Percentiles rank a stretch among this genome's conserved stretches.
Conservation (phyloP, 2,888 invertebrate species). For the Dugesia japonica region DNA sequence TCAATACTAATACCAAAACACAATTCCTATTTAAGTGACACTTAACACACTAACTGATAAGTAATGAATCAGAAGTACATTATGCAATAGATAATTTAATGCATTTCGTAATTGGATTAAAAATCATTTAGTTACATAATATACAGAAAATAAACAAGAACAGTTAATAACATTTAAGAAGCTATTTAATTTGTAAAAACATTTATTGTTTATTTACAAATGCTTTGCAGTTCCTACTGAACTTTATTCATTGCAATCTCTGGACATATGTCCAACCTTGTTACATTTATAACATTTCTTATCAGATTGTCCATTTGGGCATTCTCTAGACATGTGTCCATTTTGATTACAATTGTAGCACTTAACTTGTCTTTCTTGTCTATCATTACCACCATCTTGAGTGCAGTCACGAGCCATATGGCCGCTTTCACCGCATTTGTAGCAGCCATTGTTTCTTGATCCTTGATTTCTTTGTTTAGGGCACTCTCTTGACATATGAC, state of each 20-base stretch:
- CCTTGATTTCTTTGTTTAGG: background rate
- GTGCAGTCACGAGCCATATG: background rate
- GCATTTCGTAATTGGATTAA: too few relatives aligned
- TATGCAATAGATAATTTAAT: too few relatives aligned
- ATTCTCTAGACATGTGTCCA: conserved; percentile 82
- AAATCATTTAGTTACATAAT: too few relatives aligned
- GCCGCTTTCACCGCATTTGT: background rate
- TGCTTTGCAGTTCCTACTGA: too few relatives aligned
- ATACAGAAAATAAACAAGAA: too few relatives aligned
- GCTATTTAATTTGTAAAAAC: too few relatives aligned
- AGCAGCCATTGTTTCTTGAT: background rate
- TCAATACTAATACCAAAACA: too few relatives aligned
- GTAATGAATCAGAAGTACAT: too few relatives aligned
- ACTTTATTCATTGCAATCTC: conserved; percentile 38
- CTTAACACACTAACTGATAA: too few relatives aligned
- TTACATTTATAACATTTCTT: conserved; percentile 10
- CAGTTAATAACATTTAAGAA: too few relatives aligned
- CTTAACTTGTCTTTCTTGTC: conserved; percentile 36
- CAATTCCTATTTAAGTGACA: too few relatives aligned
- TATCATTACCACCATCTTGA: background rate
- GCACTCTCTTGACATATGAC: conserved; percentile 3
- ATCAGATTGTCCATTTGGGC: conserved; percentile 51
- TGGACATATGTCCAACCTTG: conserved; percentile 36
- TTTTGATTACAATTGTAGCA: conserved; percentile 50
- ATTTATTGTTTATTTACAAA: too few relatives aligned